Evolutionary conservation across 2,888 invertebrate genomes (phyloP).

Genomic region (Xestia sexstrigata): DNA sequence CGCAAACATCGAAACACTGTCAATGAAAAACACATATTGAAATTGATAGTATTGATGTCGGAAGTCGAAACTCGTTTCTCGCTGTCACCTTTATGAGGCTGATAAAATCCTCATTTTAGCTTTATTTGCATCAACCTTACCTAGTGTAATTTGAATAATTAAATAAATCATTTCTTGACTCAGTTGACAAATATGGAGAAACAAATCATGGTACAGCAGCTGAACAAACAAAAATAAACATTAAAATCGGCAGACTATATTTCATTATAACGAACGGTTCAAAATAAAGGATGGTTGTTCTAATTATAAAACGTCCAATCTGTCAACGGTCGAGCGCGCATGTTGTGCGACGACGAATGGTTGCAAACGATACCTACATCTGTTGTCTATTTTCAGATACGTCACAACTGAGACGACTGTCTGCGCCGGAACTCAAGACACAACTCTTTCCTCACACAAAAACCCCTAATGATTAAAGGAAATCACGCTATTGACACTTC

Average conservation of each 20-base stretch:
- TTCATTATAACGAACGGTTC: slow-evolving; percentile 82
- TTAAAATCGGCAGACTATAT: slow-evolving; percentile 84
- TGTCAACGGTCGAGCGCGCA: slow-evolving; percentile 89
- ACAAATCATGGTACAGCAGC: slow-evolving; percentile 36
- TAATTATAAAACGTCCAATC: slow-evolving; percentile 89
- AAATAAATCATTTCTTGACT: not conserved
- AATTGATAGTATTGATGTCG: slow-evolving; percentile 70
- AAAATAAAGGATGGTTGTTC: slow-evolving; percentile 87
- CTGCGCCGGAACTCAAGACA: slow-evolving; percentile 83
- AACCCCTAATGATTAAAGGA: slow-evolving; percentile 72
- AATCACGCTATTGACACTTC: slow-evolving; percentile 70
- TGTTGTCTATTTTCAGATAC: slow-evolving; percentile 89
- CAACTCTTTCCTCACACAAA: slow-evolving; percentile 80
- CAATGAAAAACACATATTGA: slow-evolving; percentile 67
- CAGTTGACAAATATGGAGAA: slow-evolving; percentile 27
- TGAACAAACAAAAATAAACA: slow-evolving; percentile 59
- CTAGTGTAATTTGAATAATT: not conserved
- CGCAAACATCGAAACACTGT: slow-evolving; percentile 69
- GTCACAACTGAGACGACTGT: slow-evolving; percentile 83
- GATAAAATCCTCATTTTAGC: slow-evolving; percentile 37
- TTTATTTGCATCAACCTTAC: slow-evolving; percentile 37
- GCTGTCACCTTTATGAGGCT: slow-evolving; percentile 40
- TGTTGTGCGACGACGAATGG: slow-evolving; percentile 88
- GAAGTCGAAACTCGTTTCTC: slow-evolving; percentile 62
- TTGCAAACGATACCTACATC: slow-evolving; percentile 88